phyloP scores from a whole-genome alignment of 1,140 invertebrate species.

The Plodia interpunctella region DNA sequence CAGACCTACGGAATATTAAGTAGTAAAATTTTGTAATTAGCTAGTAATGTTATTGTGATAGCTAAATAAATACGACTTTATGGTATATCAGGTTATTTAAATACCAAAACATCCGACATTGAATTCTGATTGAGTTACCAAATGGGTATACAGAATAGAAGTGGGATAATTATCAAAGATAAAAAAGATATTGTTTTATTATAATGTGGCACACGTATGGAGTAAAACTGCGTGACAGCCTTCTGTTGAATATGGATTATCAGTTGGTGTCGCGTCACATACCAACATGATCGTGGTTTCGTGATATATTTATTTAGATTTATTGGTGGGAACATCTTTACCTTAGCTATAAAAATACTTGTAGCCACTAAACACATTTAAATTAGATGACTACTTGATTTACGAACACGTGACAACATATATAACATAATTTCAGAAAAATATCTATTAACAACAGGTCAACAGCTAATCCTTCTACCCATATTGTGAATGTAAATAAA shows the following conservation, averaged over 20 bases:
- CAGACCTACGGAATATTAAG: too few species aligned
- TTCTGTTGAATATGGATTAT: background rate
- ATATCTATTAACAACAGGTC: too few species aligned
- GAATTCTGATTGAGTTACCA: background rate
- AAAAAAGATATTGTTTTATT: background rate
- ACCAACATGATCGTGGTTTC: background rate
- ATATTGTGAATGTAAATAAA: too few species aligned
- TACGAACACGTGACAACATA: too few species aligned
- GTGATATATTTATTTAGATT: background rate
- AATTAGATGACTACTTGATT: too few species aligned
- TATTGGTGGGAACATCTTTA: background rate
- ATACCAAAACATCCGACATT: background rate
- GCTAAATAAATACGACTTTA: too few species aligned
- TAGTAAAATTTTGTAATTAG: too few species aligned
- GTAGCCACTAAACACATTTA: background rate
- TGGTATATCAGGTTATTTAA: background rate
- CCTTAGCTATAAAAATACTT: background rate
- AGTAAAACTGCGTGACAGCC: background rate
- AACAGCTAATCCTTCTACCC: too few species aligned
- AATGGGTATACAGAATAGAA: background rate
- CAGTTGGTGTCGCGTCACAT: background rate
- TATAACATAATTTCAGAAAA: too few species aligned
- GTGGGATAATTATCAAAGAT: background rate
- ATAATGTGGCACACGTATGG: slow-evolving; percentile 1
- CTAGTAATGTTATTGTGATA: too few species aligned